Base-by-base conservation (phyloP, 2,888 invertebrate species). In the Drosophila kuntzei region DNA sequence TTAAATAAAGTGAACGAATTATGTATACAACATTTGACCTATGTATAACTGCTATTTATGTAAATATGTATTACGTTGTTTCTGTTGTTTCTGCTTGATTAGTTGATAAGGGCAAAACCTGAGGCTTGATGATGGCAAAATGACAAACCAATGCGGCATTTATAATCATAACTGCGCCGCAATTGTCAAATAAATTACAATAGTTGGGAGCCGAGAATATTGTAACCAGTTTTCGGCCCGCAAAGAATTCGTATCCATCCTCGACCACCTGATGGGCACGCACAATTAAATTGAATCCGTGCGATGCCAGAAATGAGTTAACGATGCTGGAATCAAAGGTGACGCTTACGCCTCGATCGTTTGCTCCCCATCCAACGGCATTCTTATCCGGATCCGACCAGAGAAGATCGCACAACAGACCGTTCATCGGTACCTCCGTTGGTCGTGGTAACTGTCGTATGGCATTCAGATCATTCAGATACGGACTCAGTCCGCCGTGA, bases 1-100 rank as follows among this genome's bases (percentile, higher is more conserved):
- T 65, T 76, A 46, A 74, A 76, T 74, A 74, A 74, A 74, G 50
- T 65, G 50, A 74, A 71, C 61, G 58, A 71, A 76, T 76, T 74
- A 76, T 74, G 39, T 75, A 76, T 72, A 72, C 50, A 73, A 65
- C 37, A 12, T 12, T 7, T 22, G 25, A 34, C 7, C 34, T 39
- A 7, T 27, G 8, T 27, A 3, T 3, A 22, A 29, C n/a, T n/a
- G n/a, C n/a, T 37, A 25, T 14, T 14, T n/a, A 39, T 37, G 32
- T 20, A 32, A 14, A 36, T 27, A 25, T 27, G n/a, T 14, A 25
- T 43, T 53, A 44, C 12, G 14, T 14, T 34, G 55, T 34, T 55
- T 55, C 22, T 16, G 12, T 16, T 22, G 9, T 14, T n/a, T n/a
- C 9, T 27, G 9, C 18, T 3, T 18, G 41, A 16, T 2, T 16